phyloP scores from a whole-genome alignment of 2,113 vertebrate genomes.

The Pomatorhinus ruficollis region DNA sequence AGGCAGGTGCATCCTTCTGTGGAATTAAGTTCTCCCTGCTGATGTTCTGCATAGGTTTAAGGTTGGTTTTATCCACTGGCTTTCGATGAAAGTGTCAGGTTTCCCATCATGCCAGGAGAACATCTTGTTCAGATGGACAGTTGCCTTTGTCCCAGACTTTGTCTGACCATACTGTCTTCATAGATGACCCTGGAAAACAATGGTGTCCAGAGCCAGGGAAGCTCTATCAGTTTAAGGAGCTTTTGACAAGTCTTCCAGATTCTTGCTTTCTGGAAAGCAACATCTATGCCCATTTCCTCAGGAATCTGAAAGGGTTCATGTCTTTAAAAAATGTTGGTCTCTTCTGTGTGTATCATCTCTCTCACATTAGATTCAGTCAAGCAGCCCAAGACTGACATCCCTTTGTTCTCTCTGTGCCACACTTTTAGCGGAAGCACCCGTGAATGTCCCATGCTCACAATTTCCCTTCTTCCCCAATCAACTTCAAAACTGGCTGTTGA shows the following conservation, averaged over 20 bases:
- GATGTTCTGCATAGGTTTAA: not conserved
- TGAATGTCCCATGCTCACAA: not conserved
- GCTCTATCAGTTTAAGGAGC: not conserved
- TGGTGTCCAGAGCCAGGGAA: not conserved
- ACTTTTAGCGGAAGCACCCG: not conserved
- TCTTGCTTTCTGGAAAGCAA: not conserved
- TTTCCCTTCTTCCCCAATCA: not conserved
- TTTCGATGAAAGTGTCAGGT: not conserved
- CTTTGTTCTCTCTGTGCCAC: not conserved
- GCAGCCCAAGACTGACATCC: not conserved
- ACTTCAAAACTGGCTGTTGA: not conserved
- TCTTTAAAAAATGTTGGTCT: not conserved
- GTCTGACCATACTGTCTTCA: not conserved
- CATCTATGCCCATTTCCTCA: not conserved
- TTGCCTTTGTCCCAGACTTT: not conserved
- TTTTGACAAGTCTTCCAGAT: not conserved
- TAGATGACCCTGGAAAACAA: not conserved
- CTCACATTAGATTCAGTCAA: not conserved
- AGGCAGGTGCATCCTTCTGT: not conserved
- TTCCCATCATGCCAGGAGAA: not conserved
- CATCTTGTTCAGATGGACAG: not conserved
- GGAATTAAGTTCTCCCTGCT: not conserved
- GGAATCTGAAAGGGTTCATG: not conserved
- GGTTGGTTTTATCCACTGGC: not conserved
- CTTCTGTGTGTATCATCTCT: not conserved